Conservation (phyloP, 2,888 invertebrate genomes). For the Saturnia japonica region DNA sequence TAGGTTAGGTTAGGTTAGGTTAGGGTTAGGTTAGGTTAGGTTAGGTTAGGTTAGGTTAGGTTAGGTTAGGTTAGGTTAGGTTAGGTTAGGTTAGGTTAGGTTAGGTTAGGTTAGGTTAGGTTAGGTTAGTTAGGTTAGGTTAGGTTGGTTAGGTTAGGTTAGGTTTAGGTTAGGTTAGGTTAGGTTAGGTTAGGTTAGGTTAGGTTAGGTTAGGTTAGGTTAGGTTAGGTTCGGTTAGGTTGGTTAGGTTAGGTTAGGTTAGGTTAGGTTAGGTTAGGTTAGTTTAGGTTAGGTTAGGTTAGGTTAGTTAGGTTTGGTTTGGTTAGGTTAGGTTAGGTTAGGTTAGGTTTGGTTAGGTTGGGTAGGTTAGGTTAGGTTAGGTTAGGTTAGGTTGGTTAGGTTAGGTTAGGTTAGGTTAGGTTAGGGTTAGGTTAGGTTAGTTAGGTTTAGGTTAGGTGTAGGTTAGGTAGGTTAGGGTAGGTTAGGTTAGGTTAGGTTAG, state of each 20-base stretch:
- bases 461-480: constrained; percentile 29
- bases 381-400: constrained; percentile 35
- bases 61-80: no score
- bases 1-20: constrained; percentile 36
- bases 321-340: constrained; percentile 2
- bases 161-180: constrained; percentile 37
- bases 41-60: constrained; percentile 27
- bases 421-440: constrained; percentile 27
- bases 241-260: constrained; percentile 36
- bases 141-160: constrained; percentile 34
- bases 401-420: constrained; percentile 32
- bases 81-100: no score
- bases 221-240: constrained; percentile 29
- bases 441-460: constrained; percentile 26
- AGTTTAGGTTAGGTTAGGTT: constrained; percentile 38
- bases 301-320: constrained; percentile 28
- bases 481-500: constrained; percentile 37
- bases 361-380: constrained; percentile 36
- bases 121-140: constrained; percentile 28
- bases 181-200: constrained; percentile 35
- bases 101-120: no score
- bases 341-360: constrained; percentile 10
- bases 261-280: constrained; percentile 37
- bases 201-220: constrained; percentile 34
- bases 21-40: constrained; percentile 35